Conservation (phyloP, 2,888 invertebrate species). For the Synanthedon formicaeformis region DNA sequence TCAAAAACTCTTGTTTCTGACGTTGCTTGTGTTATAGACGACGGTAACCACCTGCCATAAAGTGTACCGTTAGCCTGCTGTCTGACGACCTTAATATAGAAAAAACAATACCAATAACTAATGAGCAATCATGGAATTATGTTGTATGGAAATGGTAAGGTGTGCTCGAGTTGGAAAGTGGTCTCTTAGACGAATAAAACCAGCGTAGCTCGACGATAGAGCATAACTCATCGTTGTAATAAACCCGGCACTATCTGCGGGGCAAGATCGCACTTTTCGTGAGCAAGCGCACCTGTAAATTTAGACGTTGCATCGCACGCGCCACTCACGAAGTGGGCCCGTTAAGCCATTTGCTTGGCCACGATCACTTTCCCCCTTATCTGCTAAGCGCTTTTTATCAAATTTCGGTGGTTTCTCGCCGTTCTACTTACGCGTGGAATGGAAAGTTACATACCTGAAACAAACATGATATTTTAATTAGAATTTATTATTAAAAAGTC, state of each 20-base stretch:
- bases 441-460: background rate
- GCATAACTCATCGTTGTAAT: constrained; percentile 24
- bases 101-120: no score
- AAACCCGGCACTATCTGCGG: constrained; percentile 22
- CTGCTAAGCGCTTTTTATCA: background rate
- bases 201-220: background rate
- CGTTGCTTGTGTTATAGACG: no score
- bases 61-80: no score
- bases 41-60: no score
- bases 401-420: background rate
- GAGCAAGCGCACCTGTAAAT: constrained; percentile 34
- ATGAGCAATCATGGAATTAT: no score
- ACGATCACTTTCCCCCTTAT: constrained; percentile 19
- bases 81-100: no score
- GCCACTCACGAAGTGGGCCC: constrained; percentile 24
- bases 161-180: no score
- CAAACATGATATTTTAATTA: background rate
- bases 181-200: no score
- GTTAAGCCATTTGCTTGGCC: constrained; percentile 20
- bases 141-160: no score
- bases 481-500: no score
- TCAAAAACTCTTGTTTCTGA: no score
- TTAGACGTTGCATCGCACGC: constrained; percentile 31
- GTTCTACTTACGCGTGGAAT: background rate
- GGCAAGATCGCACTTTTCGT: constrained; percentile 23